These are phyloP conservation scores for Pao palembangensis DNA, from an alignment of 2,113 vertebrate species.

Conservation along the genomic window DNA sequence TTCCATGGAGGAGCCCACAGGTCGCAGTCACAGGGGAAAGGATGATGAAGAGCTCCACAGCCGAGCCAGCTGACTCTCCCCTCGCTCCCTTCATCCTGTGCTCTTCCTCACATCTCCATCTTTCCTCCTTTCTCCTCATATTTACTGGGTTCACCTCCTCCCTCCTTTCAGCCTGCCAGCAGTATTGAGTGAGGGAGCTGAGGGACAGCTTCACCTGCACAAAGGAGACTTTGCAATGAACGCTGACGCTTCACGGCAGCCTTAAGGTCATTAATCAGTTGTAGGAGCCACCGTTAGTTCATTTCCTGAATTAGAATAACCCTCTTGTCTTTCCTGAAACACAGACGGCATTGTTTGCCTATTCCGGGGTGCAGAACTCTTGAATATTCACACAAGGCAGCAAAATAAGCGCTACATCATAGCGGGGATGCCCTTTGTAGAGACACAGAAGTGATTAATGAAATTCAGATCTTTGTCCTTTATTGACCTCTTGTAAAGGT, in stretches of 20 bases:
- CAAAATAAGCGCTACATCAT: constrained; percentile 11
- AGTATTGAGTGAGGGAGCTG: constrained; percentile 15
- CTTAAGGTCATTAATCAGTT: constrained; percentile 77
- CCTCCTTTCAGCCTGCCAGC: constrained; percentile 18
- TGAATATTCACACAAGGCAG: constrained; percentile 7
- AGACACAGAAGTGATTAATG: constrained; percentile 44
- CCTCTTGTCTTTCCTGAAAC: constrained; percentile 12
- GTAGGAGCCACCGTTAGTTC: constrained; percentile 44
- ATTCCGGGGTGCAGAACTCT: not conserved
- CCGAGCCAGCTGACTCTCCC: constrained; percentile 61
- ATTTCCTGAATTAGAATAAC: constrained; percentile 32
- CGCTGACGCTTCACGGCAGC: constrained; percentile 60
- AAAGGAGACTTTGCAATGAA: constrained; percentile 24
- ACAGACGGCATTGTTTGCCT: not conserved
- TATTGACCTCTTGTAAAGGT: constrained; percentile 63
- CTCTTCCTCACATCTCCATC: constrained; percentile 2
- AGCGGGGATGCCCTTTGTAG: constrained; percentile 24
- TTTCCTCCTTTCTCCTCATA: not conserved
- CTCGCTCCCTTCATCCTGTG: constrained; percentile 34
- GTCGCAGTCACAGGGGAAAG: constrained; percentile 63
- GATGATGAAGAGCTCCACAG: constrained; percentile 72
- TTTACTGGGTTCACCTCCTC: constrained; percentile 29
- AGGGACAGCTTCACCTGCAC: constrained; percentile 23
- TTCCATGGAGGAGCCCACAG: constrained; percentile 31
- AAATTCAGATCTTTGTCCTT: constrained; percentile 66